These are phyloP conservation scores for Sitta carolinensis DNA, from an alignment of 2,797 vertebrate genomes.

Conservation along the genomic window DNA sequence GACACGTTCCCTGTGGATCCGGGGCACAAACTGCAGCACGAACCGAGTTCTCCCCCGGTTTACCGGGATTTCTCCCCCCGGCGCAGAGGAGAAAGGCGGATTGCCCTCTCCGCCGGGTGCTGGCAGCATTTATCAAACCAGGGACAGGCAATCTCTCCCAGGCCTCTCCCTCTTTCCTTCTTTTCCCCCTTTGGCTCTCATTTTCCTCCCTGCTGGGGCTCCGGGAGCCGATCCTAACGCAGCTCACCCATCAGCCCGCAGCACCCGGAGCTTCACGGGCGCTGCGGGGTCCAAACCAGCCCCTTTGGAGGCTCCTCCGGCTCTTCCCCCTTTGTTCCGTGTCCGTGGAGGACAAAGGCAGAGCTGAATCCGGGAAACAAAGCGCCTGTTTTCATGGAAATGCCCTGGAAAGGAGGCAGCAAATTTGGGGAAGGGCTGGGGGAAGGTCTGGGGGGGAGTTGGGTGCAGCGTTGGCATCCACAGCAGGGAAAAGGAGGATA, in stretches of 20 bases:
- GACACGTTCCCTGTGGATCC: neutral
- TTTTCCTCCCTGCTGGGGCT: neutral
- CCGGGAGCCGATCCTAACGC: neutral
- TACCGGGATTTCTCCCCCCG: neutral
- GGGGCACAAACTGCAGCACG: constrained; percentile 20
- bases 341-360: constrained; percentile 20
- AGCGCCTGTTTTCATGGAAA: neutral
- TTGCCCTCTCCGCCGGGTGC: neutral
- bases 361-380: neutral
- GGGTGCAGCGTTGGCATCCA: rapidly evolving
- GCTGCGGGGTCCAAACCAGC: neutral
- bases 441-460: neutral
- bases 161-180: neutral
- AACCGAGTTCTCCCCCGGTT: constrained; percentile 38
- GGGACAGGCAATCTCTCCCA: constrained; percentile 5
- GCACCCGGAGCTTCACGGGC: neutral
- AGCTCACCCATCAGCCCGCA: constrained; percentile 4
- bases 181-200: neutral
- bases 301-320: neutral
- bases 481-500: neutral
- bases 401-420: neutral
- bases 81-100: constrained; percentile 26
- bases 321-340: constrained; percentile 6
- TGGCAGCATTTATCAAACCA: neutral
- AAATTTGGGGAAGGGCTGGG: neutral